phyloP scores from a whole-genome alignment of 2,888 invertebrate genomes.

The Tipula confusa region DNA sequence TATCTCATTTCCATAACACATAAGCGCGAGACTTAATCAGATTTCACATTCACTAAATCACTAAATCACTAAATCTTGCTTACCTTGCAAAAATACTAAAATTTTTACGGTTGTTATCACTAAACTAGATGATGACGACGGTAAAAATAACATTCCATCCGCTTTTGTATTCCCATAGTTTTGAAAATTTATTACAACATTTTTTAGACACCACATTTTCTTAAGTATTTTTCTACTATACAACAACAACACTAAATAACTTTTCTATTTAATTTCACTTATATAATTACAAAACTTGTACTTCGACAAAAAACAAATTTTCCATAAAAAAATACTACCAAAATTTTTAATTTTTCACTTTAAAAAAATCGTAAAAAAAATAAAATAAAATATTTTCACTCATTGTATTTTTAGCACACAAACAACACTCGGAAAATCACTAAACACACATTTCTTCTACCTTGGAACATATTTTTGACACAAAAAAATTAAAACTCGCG shows the following conservation, averaged over 20 bases:
- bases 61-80: not conserved
- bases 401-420: not conserved
- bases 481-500: not conserved
- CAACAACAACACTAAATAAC: not conserved
- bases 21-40: not conserved
- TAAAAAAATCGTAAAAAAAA: too few species aligned
- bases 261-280: not conserved
- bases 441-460: not conserved
- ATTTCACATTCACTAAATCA: not conserved
- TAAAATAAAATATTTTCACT: too few species aligned
- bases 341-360: too few species aligned
- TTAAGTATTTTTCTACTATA: not conserved
- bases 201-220: constrained; percentile 20
- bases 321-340: not conserved
- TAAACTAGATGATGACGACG: constrained; percentile 6
- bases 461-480: not conserved
- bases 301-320: not conserved
- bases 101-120: constrained; percentile 7
- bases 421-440: not conserved
- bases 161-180: not conserved
- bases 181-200: not conserved
- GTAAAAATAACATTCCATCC: not conserved
- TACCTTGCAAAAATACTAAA: not conserved
- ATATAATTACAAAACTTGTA: not conserved
- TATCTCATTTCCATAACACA: not conserved